A percentile compares a stretch with the other conserved stretches of the same genome.
phyloP scores from a whole-genome alignment of 2,113 vertebrate genomes.

The Trematocara unimaculatum region DNA sequence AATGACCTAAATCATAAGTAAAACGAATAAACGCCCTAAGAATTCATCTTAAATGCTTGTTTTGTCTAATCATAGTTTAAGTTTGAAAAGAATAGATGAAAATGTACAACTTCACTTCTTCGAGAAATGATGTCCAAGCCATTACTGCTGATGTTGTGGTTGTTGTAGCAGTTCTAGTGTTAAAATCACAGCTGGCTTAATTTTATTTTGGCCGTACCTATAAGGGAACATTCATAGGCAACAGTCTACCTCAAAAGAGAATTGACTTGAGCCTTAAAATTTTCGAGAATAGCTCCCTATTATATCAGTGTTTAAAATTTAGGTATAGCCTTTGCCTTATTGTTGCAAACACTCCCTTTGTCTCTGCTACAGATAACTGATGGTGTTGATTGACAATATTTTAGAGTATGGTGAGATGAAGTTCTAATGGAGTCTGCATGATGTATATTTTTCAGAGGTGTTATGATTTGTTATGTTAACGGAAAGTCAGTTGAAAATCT shows the following conservation, averaged over 20 bases:
- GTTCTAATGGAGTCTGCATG: background rate
- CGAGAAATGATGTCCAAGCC: fast-evolving
- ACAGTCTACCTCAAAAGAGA: background rate
- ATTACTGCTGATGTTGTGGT: background rate
- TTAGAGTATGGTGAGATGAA: background rate
- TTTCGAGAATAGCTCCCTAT: background rate
- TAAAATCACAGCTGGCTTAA: slow-evolving; percentile 23
- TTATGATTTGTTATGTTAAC: too few species aligned
- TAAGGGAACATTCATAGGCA: background rate
- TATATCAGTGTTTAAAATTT: background rate
- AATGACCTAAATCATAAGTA: background rate
- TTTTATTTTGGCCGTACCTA: background rate
- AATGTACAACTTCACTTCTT: fast-evolving
- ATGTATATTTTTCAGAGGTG: background rate
- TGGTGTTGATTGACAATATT: background rate
- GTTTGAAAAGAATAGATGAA: background rate
- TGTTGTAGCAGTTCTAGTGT: background rate
- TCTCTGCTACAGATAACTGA: background rate
- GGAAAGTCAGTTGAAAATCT: background rate
- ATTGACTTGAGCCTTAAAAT: background rate
- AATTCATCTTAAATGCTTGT: background rate
- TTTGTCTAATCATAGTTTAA: background rate
- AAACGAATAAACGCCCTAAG: fast-evolving
- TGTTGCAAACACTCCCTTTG: background rate
- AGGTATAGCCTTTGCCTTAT: background rate